A percentile compares a stretch with the other conserved stretches of the same genome.
Evolutionary conservation across 2,113 vertebrate species (phyloP).

Genomic region (Cephalophus harveyi): DNA sequence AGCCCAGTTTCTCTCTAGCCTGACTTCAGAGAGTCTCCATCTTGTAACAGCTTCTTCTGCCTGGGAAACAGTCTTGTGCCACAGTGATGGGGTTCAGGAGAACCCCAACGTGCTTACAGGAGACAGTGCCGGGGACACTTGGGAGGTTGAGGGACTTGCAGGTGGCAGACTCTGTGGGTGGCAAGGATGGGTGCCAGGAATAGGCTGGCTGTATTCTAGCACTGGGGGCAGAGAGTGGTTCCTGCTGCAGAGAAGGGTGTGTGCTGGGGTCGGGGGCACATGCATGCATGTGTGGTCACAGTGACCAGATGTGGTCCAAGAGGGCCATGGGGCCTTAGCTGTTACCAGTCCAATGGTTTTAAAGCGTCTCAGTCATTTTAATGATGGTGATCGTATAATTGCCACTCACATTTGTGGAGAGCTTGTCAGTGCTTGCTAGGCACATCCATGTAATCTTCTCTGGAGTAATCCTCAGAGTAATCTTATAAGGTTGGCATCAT

Average conservation of each 20-base stretch:
- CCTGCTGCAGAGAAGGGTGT: not conserved
- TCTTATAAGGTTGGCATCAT: not conserved
- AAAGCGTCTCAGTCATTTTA: not conserved
- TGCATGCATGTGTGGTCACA: not conserved
- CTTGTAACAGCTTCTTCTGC: not conserved
- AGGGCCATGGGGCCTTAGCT: not conserved
- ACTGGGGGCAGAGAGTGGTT: not conserved
- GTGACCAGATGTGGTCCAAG: not conserved
- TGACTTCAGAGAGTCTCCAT: not conserved
- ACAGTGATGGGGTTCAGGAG: not conserved
- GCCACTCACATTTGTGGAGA: not conserved
- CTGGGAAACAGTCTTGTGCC: not conserved
- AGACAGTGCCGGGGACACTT: not conserved
- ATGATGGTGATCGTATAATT: not conserved
- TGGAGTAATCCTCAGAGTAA: not conserved
- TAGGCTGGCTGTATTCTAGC: not conserved
- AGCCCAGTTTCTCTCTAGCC: not conserved
- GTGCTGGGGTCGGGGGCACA: rapidly evolving
- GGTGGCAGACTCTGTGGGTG: not conserved
- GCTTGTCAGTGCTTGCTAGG: not conserved
- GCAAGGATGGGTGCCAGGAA: not conserved
- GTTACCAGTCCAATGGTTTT: not conserved
- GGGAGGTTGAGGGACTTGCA: not conserved
- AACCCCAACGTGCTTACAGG: not conserved
- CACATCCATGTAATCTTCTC: not conserved